These are phyloP conservation scores for Noctilio leporinus DNA, from an alignment of 2,113 vertebrate genomes.

Conservation along the genomic window DNA sequence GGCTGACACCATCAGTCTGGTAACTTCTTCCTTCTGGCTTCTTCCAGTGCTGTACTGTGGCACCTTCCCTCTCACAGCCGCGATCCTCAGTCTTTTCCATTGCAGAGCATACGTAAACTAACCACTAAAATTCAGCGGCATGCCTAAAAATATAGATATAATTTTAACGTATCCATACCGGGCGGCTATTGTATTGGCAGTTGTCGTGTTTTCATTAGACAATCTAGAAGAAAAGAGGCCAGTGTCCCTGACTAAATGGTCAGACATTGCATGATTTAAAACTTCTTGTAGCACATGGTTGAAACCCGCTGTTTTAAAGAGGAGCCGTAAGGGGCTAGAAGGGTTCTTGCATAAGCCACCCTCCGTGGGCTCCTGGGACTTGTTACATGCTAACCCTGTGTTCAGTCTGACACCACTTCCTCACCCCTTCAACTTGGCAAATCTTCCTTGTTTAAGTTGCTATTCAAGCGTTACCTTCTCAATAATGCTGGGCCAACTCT, in stretches of 20 bases:
- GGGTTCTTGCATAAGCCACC: fast-evolving
- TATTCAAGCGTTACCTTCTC: not conserved
- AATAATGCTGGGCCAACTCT: not conserved
- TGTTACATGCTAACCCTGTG: not conserved
- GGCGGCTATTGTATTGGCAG: not conserved
- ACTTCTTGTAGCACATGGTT: not conserved
- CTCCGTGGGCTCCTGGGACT: not conserved
- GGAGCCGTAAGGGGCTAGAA: not conserved
- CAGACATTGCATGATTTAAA: not conserved
- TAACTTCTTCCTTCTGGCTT: not conserved
- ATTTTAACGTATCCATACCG: not conserved
- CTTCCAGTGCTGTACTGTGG: not conserved
- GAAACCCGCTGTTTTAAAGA: not conserved
- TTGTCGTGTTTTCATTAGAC: not conserved
- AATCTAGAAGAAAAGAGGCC: not conserved
- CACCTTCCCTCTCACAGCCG: not conserved
- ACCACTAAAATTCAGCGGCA: not conserved
- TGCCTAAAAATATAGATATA: not conserved
- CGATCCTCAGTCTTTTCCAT: too few species aligned
- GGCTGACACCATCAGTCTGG: not conserved
- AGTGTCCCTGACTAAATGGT: too few species aligned
- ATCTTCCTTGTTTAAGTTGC: not conserved
- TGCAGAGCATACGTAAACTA: not conserved
- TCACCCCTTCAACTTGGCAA: not conserved
- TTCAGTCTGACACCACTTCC: not conserved